Percentiles rank a stretch among this genome's conserved stretches.
Evolutionary conservation across 2,888 invertebrate species (phyloP).

Genomic region (Leptinotarsa rubiginosa): DNA sequence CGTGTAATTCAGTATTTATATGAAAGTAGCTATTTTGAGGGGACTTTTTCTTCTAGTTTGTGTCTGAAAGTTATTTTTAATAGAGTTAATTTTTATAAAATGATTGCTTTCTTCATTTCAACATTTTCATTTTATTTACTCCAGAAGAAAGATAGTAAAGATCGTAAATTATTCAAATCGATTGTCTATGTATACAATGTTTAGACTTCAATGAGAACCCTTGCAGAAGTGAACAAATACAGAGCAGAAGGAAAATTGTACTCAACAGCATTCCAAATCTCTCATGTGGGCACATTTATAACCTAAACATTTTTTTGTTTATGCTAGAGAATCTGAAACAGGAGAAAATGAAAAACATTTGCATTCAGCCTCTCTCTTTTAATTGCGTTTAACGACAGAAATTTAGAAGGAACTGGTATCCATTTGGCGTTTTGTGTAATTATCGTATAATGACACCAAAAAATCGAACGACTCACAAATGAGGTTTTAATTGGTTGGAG

Average conservation of each 20-base stretch:
- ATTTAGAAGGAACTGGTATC: constrained; percentile 17
- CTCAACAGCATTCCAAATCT: background rate
- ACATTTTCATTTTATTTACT: too few relatives aligned
- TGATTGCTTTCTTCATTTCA: too few relatives aligned
- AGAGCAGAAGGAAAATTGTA: background rate
- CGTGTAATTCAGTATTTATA: too few relatives aligned
- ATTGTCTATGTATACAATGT: too few relatives aligned
- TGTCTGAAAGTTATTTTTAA: too few relatives aligned
- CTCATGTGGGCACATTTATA: constrained; percentile 21
- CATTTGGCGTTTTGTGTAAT: constrained; percentile 15
- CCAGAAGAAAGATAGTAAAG: too few relatives aligned
- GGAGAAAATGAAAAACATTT: background rate
- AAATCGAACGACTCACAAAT: constrained; percentile 2
- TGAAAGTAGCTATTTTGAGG: too few relatives aligned
- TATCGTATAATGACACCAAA: background rate
- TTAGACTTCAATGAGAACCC: too few relatives aligned
- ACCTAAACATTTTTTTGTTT: constrained; percentile 24
- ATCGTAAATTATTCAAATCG: too few relatives aligned
- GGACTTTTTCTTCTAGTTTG: too few relatives aligned
- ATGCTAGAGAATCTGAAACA: constrained; percentile 7
- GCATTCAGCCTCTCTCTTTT: constrained; percentile 6
- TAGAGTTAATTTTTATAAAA: too few relatives aligned
- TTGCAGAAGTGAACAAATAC: background rate
- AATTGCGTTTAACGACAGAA: constrained; percentile 19
- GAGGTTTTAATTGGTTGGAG: constrained; percentile 15